Evolutionary conservation across 2,888 invertebrate genomes (phyloP), one percentile per base, ranked within the genome.

Genomic region (Drepana falcataria): DNA sequence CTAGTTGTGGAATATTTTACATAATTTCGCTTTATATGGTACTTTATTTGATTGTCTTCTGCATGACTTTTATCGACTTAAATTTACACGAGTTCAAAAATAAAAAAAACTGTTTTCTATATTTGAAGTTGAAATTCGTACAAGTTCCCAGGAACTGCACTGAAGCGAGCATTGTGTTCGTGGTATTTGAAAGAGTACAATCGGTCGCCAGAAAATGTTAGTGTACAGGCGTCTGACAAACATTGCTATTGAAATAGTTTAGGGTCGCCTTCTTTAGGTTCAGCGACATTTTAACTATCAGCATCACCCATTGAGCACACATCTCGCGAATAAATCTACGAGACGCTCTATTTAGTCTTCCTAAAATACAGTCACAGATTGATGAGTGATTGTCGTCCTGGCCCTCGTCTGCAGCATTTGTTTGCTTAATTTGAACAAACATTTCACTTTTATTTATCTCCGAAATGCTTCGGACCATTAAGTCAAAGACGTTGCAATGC

Each of bases 221-320:
- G 59, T 68, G 59, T 54, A 49, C 41, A 41, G 40, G 57, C 63
- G 65, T 73, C 71, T 73, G 71, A 77, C 73, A 81, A 83, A 83
- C 78, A 79, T 63, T 68, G 71, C 73, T 74, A 81, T 82, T 79
- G 82, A 79, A 81, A 81, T 84, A 81, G 72, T 83, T 82, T 67
- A 59, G 56, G 66, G 69, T 66, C 67, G 61, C 52, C 64, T 63
- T 59, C 57, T 56, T 59, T 59, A 66, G 71, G 87, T 84, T 86
- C 86, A 71, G 77, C 75, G 85, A 84, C 86, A 78, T 77, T 74
- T 75, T 69, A 79, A 77, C 71, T 74, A 65, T 68, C 54, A 69
- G 59, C 65, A 61, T 62, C 68, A 70, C 63, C 68, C 68, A 66
- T 69, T 68, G 69, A 62, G 64, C 66, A 72, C 68, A 73, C 73